Conservation (phyloP, 2,797 vertebrate genomes). For the Hephaestus fuliginosus region DNA sequence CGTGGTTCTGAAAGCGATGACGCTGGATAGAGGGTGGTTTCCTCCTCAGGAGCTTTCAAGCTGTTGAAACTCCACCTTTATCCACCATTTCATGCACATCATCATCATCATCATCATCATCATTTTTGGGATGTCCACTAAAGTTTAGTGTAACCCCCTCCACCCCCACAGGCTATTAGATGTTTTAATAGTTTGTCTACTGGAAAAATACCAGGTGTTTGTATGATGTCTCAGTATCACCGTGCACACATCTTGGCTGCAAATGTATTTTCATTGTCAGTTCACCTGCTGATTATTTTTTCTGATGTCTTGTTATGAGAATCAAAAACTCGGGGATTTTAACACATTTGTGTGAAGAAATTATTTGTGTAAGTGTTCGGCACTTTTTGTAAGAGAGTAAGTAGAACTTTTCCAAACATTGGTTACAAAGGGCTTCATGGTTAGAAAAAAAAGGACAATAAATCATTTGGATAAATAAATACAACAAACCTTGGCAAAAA, state of each 20-base stretch:
- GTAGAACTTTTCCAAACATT: not conserved
- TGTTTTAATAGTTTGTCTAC: not conserved
- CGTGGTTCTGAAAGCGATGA: constrained; percentile 33
- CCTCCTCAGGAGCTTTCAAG: not conserved
- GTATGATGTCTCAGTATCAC: not conserved
- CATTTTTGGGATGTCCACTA: not conserved
- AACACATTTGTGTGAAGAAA: no score
- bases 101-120: no score
- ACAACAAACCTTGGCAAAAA: no score
- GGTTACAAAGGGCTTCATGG: not conserved
- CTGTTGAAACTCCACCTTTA: not conserved
- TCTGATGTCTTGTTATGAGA: not conserved
- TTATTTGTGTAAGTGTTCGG: not conserved
- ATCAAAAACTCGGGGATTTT: no score
- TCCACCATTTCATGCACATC: not conserved
- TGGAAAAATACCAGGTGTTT: not conserved
- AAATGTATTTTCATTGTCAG: no score
- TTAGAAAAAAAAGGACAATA: not conserved
- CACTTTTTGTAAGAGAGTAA: not conserved
- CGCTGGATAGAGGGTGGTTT: not conserved
- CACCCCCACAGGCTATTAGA: no score
- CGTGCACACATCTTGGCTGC: not conserved
- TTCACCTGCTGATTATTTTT: not conserved
- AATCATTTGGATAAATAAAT: no score
- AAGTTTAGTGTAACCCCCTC: not conserved